Percentiles rank a stretch among this genome's conserved stretches.
phyloP scores from a whole-genome alignment of 2,888 invertebrate genomes.

The Cancer borealis region DNA sequence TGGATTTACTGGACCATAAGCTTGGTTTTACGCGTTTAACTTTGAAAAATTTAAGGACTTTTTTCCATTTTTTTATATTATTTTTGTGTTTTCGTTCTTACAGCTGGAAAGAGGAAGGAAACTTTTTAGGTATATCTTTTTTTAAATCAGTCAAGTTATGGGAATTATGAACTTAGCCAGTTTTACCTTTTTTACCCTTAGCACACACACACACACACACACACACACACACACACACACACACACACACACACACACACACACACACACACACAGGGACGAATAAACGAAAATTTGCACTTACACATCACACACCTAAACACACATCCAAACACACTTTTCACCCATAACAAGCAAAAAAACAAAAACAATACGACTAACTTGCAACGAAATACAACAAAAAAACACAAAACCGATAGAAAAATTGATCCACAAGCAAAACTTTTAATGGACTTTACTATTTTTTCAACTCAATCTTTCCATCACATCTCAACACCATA shows the following conservation, averaged over 20 bases:
- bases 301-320: neutral
- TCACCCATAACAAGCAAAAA: neutral
- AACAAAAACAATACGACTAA: neutral
- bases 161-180: neutral
- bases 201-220: neutral
- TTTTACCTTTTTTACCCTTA: neutral
- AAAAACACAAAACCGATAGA: neutral
- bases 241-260: conserved; percentile 23
- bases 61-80: neutral
- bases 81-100: neutral
- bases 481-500: neutral
- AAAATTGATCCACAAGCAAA: neutral
- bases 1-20: neutral
- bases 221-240: conserved; percentile 12
- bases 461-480: neutral
- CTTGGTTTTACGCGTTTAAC: neutral
- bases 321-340: neutral
- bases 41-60: neutral
- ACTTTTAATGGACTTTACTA: neutral
- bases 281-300: neutral
- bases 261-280: neutral
- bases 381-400: neutral
- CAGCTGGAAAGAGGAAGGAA: neutral
- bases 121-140: neutral
- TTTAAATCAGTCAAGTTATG: neutral